Evolutionary conservation across 1,140 invertebrate genomes (phyloP), one percentile per base, ranked within the genome.

Genomic region (Tigriopus japonicus): DNA sequence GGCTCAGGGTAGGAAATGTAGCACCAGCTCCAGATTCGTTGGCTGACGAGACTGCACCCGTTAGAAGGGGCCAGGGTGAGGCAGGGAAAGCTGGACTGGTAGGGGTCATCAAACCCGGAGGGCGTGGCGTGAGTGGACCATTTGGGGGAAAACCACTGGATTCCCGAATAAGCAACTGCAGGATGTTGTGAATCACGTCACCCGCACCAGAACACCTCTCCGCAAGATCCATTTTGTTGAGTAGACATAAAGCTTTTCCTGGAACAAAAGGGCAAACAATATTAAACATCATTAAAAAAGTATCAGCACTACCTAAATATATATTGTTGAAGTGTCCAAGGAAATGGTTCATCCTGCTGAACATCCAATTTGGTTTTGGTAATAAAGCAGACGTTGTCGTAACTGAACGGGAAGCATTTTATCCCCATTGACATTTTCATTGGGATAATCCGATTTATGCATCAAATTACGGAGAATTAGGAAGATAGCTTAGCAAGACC

Each of bases 101-200:
- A 56, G 60, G 68, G 60, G 65, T 67, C 54, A 59, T 67, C 60
- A 62, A 63, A 63, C 52, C 66, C 59, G 64, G 66, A n/a, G 65
- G 63, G 40, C 68, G 66, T 1, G 87, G 86, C 0, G 86, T 89
- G 6, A 88, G 80, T 2, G 86, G 86, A 63, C 84, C 87, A 56
- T 80, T 84, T 5, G 86, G 86, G 54, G 88, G 72, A 71, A 83
- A 80, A 56, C 85, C 81, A 56, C 78, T 82, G 49, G 83, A 82
- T 67, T 89, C 86, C 3, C 85, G 78, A 40, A 88, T 81, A 10
- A 94, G 74, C 74, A 91, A 82, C 65, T 88, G 85, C 19, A 96
- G 77, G 3, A 89, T 86, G 73, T 96, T 95, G 75, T 89, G 88
- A 56, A 96, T 73, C 7, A 96, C 82, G 70, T 95, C 90, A 0